Evolutionary conservation across 2,113 vertebrate genomes (phyloP).

Genomic region (Lota lota): DNA sequence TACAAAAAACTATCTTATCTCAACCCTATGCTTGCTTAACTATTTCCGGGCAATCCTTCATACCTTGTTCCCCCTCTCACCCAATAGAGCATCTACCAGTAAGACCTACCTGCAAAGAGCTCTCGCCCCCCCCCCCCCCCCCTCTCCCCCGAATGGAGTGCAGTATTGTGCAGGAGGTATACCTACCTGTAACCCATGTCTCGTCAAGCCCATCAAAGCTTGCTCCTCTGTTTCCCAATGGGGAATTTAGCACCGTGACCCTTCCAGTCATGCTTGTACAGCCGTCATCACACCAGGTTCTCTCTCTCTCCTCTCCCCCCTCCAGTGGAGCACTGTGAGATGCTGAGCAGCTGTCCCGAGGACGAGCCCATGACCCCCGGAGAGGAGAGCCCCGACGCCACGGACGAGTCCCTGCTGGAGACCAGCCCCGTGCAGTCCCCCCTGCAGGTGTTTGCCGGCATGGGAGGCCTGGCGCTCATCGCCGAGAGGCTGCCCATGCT

Average conservation of each 20-base stretch:
- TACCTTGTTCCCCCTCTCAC: too few species aligned
- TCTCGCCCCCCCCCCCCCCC: too few species aligned
- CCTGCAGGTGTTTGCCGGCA: constrained; percentile 96
- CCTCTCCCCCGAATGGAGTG: too few species aligned
- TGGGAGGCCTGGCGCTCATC: constrained; percentile 96
- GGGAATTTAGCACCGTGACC: neutral
- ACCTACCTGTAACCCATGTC: too few species aligned
- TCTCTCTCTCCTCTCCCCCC: neutral
- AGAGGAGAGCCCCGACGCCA: constrained; percentile 88
- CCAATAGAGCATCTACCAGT: too few species aligned
- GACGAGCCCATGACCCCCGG: constrained; percentile 86
- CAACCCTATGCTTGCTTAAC: too few species aligned
- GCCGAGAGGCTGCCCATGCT: constrained; percentile 97
- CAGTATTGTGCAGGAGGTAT: too few species aligned
- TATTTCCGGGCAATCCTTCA: too few species aligned
- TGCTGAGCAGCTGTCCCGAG: constrained; percentile 87
- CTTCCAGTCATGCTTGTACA: neutral
- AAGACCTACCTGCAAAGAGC: too few species aligned
- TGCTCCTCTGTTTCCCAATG: neutral
- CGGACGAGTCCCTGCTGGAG: constrained; percentile 93
- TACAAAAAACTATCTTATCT: too few species aligned
- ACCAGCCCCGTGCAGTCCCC: constrained; percentile 95
- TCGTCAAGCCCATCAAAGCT: too few species aligned
- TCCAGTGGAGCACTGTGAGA: constrained; percentile 85
- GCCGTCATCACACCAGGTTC: neutral